Percentiles rank a stretch among this genome's conserved stretches.
Evolutionary conservation across 2,113 vertebrate species (phyloP).

Genomic region (Uropsilus gracilis): DNA sequence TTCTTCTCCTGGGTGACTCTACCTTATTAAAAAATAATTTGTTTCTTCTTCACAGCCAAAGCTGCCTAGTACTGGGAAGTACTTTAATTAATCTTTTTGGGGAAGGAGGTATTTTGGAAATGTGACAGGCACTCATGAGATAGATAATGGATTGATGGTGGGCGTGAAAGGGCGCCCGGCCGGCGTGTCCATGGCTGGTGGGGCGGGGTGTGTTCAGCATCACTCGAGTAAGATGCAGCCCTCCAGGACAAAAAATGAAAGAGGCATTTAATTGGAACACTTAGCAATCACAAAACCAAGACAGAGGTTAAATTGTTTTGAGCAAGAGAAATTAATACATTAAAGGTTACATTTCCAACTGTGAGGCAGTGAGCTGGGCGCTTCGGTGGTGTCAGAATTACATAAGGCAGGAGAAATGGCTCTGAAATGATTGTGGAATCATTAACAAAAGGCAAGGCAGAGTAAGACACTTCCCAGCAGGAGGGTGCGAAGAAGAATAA

Average conservation of each 20-base stretch:
- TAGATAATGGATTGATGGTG: constrained; percentile 84
- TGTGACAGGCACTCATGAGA: constrained; percentile 82
- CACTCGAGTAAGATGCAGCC: constrained; percentile 85
- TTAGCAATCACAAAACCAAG: constrained; percentile 92
- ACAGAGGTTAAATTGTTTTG: constrained; percentile 94
- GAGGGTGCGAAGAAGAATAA: constrained; percentile 90
- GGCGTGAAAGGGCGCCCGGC: constrained; percentile 72
- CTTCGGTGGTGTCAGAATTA: constrained; percentile 89
- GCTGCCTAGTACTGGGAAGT: constrained; percentile 78
- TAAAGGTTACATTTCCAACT: constrained; percentile 93
- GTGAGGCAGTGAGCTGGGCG: constrained; percentile 88
- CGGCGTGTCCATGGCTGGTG: constrained; percentile 67
- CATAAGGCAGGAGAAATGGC: constrained; percentile 91
- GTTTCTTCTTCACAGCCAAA: constrained; percentile 63
- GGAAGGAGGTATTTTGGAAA: constrained; percentile 81
- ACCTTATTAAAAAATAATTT: constrained; percentile 66
- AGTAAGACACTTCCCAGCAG: constrained; percentile 92
- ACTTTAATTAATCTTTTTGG: constrained; percentile 84
- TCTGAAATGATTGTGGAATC: constrained; percentile 91
- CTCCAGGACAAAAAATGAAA: constrained; percentile 88
- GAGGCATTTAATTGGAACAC: constrained; percentile 91
- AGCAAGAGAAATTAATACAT: constrained; percentile 94
- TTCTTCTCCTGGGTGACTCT: constrained; percentile 33
- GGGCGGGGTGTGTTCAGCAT: constrained; percentile 81
- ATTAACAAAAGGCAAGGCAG: constrained; percentile 91